Evolutionary conservation across 2,888 invertebrate genomes (phyloP).

Genomic region (Notodromas monacha): DNA sequence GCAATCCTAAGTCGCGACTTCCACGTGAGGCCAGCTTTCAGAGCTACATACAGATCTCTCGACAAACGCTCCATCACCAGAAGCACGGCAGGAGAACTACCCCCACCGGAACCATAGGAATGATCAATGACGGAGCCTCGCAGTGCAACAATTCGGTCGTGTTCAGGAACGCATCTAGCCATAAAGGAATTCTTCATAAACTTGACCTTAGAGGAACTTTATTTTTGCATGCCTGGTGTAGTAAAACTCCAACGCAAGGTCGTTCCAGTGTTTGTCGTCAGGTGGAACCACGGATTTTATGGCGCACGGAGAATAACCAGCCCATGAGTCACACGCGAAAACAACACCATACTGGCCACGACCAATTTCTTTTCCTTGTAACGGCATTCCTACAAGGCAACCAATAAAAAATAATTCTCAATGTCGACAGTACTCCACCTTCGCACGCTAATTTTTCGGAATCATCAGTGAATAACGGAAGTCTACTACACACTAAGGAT

Average conservation of each 20-base stretch:
- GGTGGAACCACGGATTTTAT: constrained; percentile 61
- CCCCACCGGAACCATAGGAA: constrained; percentile 29
- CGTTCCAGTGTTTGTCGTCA: constrained; percentile 60
- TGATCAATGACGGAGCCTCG: constrained; percentile 49
- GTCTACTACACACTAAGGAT: too few species aligned
- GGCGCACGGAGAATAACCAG: constrained; percentile 34
- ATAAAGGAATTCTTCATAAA: constrained; percentile 6
- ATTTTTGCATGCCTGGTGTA: constrained; percentile 57
- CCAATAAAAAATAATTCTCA: constrained; percentile 6
- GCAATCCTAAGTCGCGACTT: constrained; percentile 28
- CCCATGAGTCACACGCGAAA: constrained; percentile 43
- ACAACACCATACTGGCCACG: constrained; percentile 70
- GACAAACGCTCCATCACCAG: constrained; percentile 38
- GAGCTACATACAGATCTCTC: constrained; percentile 42
- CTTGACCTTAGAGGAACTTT: constrained; percentile 6
- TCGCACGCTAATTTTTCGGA: too few species aligned
- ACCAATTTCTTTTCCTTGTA: constrained; percentile 21
- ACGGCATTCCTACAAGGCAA: constrained; percentile 17
- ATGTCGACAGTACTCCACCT: too few species aligned
- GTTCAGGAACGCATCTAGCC: constrained; percentile 38
- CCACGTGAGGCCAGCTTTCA: constrained; percentile 31
- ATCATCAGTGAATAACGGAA: too few species aligned
- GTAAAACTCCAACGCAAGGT: constrained; percentile 63
- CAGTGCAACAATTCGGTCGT: constrained; percentile 38
- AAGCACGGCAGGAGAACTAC: constrained; percentile 34